A percentile compares a stretch with the other conserved stretches of the same genome.
Evolutionary conservation across 2,797 vertebrate species (phyloP).

Genomic region (Lepilemur ruficaudatus): DNA sequence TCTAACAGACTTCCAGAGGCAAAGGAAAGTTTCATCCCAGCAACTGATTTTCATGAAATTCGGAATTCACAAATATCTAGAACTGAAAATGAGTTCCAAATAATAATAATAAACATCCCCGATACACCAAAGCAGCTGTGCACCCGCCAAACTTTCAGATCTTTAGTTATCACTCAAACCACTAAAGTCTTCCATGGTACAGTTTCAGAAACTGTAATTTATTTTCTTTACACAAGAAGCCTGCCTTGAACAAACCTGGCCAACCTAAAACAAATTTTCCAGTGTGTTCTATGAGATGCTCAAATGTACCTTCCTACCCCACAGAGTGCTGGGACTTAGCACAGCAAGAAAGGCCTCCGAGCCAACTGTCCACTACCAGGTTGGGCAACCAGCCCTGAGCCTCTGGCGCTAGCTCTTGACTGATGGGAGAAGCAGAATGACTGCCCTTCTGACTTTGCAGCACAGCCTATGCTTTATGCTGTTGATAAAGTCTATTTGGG

Average conservation of each 20-base stretch:
- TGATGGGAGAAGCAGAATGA: not conserved
- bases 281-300: not conserved
- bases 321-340: not conserved
- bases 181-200: not conserved
- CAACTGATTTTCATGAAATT: not conserved
- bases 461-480: not conserved
- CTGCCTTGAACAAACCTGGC: not conserved
- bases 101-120: not conserved
- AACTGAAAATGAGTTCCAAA: not conserved
- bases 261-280: not conserved
- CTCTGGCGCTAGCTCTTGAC: not conserved
- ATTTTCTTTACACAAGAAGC: not conserved
- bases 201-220: not conserved
- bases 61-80: not conserved
- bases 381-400: not conserved
- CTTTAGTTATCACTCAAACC: not conserved
- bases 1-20: not conserved
- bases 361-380: not conserved
- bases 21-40: not conserved
- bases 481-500: not conserved
- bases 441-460: not conserved
- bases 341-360: not conserved
- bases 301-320: not conserved
- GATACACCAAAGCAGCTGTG: not conserved
- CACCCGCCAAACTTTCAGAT: not conserved